Percentiles rank a stretch among this genome's conserved stretches.
Conservation (phyloP, 2,888 invertebrate genomes). For the Melolontha melolontha region DNA sequence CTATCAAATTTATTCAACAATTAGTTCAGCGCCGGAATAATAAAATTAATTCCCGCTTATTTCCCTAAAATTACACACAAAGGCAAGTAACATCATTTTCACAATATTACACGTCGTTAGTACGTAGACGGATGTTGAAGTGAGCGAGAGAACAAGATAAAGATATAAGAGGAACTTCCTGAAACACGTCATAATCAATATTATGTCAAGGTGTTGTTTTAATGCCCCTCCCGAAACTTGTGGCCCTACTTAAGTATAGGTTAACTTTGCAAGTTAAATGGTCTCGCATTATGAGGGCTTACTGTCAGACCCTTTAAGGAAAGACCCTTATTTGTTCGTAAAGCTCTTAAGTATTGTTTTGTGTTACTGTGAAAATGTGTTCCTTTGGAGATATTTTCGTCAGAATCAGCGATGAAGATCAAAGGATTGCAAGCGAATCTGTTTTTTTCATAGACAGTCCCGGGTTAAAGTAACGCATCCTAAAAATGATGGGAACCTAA, state of each 20-base stretch:
- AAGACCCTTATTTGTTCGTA: constrained; percentile 20
- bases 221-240: constrained; percentile 31
- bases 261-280: constrained; percentile 32
- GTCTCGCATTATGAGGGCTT: constrained; percentile 24
- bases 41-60: neutral
- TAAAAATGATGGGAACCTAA: too few relatives aligned
- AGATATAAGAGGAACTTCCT: constrained; percentile 2
- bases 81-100: neutral
- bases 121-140: neutral
- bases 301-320: constrained; percentile 28
- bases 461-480: too few relatives aligned
- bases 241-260: constrained; percentile 29
- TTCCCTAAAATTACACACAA: neutral
- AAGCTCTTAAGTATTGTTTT: constrained; percentile 28
- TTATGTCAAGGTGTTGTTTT: constrained; percentile 35
- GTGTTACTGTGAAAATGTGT: neutral
- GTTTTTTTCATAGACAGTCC: too few relatives aligned
- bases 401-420: too few relatives aligned
- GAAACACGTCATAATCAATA: constrained; percentile 31
- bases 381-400: too few relatives aligned
- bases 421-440: too few relatives aligned
- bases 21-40: neutral
- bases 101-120: neutral
- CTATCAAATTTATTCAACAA: constrained; percentile 15
- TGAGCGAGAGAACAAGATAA: too few relatives aligned